Evolutionary conservation across 2,113 vertebrate genomes (phyloP), one percentile per base, ranked within the genome.

Genomic region (Lophotis ruficrista): DNA sequence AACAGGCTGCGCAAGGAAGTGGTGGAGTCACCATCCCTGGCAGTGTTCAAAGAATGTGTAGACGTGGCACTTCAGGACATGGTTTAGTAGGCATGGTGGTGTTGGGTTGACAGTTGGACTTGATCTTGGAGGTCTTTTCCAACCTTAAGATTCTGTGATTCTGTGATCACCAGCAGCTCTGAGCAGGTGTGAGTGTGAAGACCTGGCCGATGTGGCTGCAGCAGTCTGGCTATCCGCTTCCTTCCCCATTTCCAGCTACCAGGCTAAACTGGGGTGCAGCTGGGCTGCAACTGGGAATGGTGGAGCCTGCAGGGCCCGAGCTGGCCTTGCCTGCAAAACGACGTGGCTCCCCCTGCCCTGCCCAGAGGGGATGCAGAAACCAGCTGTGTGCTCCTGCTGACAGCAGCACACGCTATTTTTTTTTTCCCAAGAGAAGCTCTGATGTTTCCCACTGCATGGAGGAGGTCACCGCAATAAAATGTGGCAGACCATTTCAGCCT

Each of bases 391-490:
- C 48, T 79, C 23, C 38, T n/a, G 30, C 16, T 6, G 2, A 47
- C 57, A 65, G 51, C 4, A 35, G 68, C 51, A 48, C 31, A 6
- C 0, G 4, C 25, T 53, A 50, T 17, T 47, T 53, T 61, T 47
- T 53, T 61, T 81, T 43, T 11, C 25, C 50, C 30, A 61, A 43
- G 41, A 70, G 30, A 38, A 57, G 58, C 27, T 43, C 14, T 45
- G 50, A 27, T 18, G 50, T 50, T 79, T 71, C 51, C 58, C 27
- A 43, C 31, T 35, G 16, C 50, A 9, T 30, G 12, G 35, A 17
- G 0, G 0, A 57, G 19, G 27, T 43, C 31, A 65, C 72, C 0
- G 12, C 23, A 14, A 33, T 18, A 37, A 45, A 50, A 50, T 6
- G 35, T 1, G 0, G 25, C 81, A 21, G n/a, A 58, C 18, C 28